phyloP scores from a whole-genome alignment of 2,888 invertebrate species.

The Villa cingulata region DNA sequence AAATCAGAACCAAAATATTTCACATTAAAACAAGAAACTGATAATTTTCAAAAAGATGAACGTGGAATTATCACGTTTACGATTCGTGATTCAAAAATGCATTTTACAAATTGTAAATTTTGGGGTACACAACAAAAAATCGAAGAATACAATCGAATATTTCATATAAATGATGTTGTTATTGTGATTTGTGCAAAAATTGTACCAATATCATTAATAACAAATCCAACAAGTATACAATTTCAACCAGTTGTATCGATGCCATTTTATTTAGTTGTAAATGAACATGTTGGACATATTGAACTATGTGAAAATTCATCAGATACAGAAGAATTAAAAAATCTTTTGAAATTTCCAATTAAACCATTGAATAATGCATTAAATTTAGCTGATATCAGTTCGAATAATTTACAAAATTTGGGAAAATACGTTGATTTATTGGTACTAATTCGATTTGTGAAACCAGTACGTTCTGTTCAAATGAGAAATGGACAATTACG shows the following conservation, averaged over 20 bases:
- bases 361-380: constrained; percentile 37
- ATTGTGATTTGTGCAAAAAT: constrained; percentile 53
- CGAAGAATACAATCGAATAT: constrained; percentile 45
- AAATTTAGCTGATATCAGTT: constrained; percentile 25
- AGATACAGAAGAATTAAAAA: constrained; percentile 37
- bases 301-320: constrained; percentile 41
- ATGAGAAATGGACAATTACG: constrained; percentile 45
- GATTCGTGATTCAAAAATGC: constrained; percentile 53
- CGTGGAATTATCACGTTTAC: constrained; percentile 67
- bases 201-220: constrained; percentile 36
- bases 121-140: constrained; percentile 58
- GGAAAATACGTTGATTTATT: constrained; percentile 46
- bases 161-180: constrained; percentile 56
- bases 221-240: constrained; percentile 40
- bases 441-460: constrained; percentile 51
- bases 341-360: constrained; percentile 48
- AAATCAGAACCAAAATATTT: constrained; percentile 45
- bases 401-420: constrained; percentile 6
- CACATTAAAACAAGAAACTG: constrained; percentile 18
- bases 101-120: constrained; percentile 60
- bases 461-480: constrained; percentile 46
- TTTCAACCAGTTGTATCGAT: constrained; percentile 54
- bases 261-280: constrained; percentile 49
- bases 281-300: constrained; percentile 51
- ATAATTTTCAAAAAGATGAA: constrained; percentile 30